phyloP scores from a whole-genome alignment of 2,797 vertebrate species.

The Gobio occitaniae region DNA sequence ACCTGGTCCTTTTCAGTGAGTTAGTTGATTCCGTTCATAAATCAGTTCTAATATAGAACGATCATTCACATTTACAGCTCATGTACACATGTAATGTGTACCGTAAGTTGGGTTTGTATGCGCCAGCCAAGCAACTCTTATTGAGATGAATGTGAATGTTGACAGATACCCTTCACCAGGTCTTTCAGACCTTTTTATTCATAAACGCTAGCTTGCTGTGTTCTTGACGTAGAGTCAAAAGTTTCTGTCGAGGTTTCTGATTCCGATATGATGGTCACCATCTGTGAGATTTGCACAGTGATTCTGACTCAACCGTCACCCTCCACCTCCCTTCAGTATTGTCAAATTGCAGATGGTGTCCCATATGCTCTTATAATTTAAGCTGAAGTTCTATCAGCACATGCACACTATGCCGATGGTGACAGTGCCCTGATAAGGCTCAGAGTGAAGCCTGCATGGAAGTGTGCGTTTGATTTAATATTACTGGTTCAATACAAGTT shows the following conservation, averaged over 20 bases:
- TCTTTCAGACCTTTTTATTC: not conserved
- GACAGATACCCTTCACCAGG: not conserved
- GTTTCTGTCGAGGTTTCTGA: conserved; percentile 5
- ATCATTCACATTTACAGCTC: not conserved
- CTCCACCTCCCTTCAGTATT: conserved; percentile 50
- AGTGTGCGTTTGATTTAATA: not conserved
- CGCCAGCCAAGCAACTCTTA: not conserved
- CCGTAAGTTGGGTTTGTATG: not conserved
- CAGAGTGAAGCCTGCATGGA: conserved; percentile 10
- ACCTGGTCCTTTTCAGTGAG: not conserved
- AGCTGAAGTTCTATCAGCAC: conserved; percentile 39
- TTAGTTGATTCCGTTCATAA: not conserved
- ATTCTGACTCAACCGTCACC: conserved; percentile 37
- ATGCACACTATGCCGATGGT: not conserved
- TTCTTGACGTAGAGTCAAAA: conserved; percentile 50
- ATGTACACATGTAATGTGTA: not conserved
- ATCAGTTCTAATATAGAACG: not conserved
- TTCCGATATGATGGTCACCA: conserved; percentile 33
- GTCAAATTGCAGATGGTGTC: conserved; percentile 60
- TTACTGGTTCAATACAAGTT: not conserved
- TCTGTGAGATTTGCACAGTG: conserved; percentile 21
- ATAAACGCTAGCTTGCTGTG: not conserved
- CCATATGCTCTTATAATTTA: conserved; percentile 62
- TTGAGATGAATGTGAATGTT: not conserved
- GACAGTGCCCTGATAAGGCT: conserved; percentile 22